Percentiles rank a stretch among this genome's conserved stretches.
Evolutionary conservation across 2,113 vertebrate species (phyloP).

Genomic region (Philantomba maxwellii): DNA sequence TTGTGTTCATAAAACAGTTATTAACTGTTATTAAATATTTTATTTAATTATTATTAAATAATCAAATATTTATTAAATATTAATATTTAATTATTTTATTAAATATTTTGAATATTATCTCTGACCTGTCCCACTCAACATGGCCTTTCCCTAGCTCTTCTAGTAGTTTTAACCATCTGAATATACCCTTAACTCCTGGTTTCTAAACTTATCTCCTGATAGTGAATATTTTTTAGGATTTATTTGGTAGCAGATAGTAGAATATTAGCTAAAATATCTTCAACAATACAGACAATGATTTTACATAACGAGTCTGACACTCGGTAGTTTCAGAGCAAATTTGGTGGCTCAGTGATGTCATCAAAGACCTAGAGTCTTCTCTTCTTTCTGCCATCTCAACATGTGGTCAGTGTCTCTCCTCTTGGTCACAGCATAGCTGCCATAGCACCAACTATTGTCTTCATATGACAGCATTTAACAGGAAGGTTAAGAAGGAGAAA

Average conservation of each 20-base stretch:
- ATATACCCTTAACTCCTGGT: not conserved
- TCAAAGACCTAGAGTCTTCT: not conserved
- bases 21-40: not conserved
- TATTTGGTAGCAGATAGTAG: not conserved
- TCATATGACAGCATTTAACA: not conserved
- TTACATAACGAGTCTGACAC: not conserved
- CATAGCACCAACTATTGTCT: not conserved
- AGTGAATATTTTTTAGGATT: not conserved
- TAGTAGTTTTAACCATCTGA: not conserved
- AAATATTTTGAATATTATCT: not conserved
- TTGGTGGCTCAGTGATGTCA: not conserved
- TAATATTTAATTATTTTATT: not conserved
- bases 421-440: not conserved
- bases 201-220: not conserved
- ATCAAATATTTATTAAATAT: not conserved
- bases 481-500: not conserved
- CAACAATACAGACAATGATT: not conserved
- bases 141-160: not conserved
- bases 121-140: not conserved
- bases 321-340: not conserved
- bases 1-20: not conserved
- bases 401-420: not conserved
- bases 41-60: not conserved
- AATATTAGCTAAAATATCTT: not conserved
- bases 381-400: not conserved